Percentiles rank a stretch among this genome's conserved stretches.
Conservation (phyloP, 2,113 vertebrate species). For the Phalacrocorax carbo region DNA sequence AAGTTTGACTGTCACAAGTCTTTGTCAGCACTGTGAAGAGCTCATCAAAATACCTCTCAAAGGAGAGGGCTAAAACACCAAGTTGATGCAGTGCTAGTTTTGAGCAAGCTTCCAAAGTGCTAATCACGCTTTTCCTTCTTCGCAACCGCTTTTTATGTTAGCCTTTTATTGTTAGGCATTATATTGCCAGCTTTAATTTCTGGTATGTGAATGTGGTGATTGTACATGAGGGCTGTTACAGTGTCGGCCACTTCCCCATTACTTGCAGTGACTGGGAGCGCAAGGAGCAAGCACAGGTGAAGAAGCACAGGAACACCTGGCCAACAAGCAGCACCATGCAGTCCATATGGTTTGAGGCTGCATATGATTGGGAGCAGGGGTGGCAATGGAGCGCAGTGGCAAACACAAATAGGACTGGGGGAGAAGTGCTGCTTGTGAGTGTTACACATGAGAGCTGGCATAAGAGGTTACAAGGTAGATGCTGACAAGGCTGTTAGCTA, state of each 20-base stretch:
- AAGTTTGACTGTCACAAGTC: not conserved
- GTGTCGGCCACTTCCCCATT: not conserved
- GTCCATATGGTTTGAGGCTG: not conserved
- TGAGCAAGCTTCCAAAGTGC: not conserved
- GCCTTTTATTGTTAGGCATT: not conserved
- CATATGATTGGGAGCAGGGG: not conserved
- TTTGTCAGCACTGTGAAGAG: not conserved
- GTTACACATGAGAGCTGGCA: fast-evolving
- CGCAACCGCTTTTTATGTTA: not conserved
- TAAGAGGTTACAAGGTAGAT: not conserved
- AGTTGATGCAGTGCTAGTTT: not conserved
- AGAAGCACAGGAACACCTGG: not conserved
- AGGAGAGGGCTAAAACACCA: not conserved
- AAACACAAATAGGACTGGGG: not conserved
- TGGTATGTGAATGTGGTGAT: not conserved
- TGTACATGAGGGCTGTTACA: not conserved
- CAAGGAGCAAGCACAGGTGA: not conserved
- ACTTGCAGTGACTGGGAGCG: not conserved
- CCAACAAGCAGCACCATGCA: not conserved
- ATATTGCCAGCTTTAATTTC: not conserved
- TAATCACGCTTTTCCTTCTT: not conserved
- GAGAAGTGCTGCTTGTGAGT: not conserved
- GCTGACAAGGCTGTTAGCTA: not conserved
- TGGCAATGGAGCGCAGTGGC: not conserved
- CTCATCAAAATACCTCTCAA: not conserved